Conservation (phyloP, 2,888 invertebrate species). For the Deroplatys truncata region DNA sequence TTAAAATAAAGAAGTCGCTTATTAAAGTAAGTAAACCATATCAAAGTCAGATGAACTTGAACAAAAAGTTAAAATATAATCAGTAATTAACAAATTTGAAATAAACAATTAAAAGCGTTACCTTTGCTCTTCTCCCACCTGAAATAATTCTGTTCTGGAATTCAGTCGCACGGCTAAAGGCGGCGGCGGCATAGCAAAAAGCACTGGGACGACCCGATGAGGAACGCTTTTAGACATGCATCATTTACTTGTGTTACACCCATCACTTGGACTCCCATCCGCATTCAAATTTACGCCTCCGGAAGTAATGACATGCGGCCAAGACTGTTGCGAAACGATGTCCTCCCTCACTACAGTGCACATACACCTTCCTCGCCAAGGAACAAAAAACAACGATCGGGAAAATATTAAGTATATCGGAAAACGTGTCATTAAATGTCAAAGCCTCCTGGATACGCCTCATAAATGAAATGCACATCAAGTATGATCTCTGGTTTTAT, state of each 20-base stretch:
- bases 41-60: too few relatives aligned
- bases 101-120: background rate
- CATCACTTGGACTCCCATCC: background rate
- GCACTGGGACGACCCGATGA: background rate
- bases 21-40: too few relatives aligned
- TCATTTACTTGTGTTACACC: constrained; percentile 10
- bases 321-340: background rate
- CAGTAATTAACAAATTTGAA: background rate
- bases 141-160: background rate
- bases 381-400: background rate
- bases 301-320: constrained; percentile 5
- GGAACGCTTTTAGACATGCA: constrained; percentile 11
- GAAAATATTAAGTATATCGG: background rate
- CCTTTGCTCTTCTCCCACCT: background rate
- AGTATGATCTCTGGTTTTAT: background rate
- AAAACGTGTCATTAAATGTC: background rate
- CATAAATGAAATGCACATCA: background rate
- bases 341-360: background rate
- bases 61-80: background rate
- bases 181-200: background rate
- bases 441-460: background rate
- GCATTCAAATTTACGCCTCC: constrained; percentile 13
- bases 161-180: background rate
- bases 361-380: background rate
- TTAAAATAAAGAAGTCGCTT: too few relatives aligned